Evolutionary conservation across 2,113 vertebrate genomes (phyloP).

Genomic region (Microtus montanus): DNA sequence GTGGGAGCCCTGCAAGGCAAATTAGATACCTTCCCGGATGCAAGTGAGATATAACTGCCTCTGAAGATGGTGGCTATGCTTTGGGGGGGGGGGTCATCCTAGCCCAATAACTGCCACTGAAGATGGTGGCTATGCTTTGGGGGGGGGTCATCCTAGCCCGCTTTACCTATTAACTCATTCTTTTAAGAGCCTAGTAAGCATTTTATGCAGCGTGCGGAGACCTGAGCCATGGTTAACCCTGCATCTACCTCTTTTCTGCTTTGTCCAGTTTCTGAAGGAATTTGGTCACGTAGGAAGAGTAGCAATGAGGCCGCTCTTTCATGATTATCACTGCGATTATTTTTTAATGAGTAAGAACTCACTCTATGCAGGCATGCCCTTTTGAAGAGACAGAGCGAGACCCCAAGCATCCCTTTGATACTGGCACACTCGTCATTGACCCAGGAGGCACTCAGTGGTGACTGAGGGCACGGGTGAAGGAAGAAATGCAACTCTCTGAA

Average conservation of each 20-base stretch:
- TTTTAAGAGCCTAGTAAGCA: not conserved
- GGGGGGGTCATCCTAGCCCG: not conserved
- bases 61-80: not conserved
- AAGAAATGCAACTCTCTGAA: not conserved
- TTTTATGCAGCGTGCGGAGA: not conserved
- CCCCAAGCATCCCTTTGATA: not conserved
- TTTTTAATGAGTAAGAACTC: not conserved
- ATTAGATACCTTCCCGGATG: not conserved
- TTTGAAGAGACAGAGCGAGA: not conserved
- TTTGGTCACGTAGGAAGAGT: not conserved
- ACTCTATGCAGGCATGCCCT: not conserved
- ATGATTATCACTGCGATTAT: not conserved
- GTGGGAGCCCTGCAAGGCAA: not conserved
- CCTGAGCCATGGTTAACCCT: not conserved
- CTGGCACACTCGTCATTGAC: not conserved
- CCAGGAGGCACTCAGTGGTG: not conserved
- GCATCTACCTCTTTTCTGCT: not conserved
- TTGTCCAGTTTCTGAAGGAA: not conserved
- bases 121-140: not conserved
- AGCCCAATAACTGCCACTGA: not conserved
- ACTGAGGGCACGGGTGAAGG: not conserved
- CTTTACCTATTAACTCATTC: conserved; percentile 32
- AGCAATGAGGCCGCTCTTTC: not conserved
- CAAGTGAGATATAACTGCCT: not conserved
- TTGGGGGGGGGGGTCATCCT: not conserved